Percentiles rank a stretch among this genome's conserved stretches.
Evolutionary conservation across 2,113 vertebrate genomes (phyloP).

Genomic region (Dermatemys mawii): DNA sequence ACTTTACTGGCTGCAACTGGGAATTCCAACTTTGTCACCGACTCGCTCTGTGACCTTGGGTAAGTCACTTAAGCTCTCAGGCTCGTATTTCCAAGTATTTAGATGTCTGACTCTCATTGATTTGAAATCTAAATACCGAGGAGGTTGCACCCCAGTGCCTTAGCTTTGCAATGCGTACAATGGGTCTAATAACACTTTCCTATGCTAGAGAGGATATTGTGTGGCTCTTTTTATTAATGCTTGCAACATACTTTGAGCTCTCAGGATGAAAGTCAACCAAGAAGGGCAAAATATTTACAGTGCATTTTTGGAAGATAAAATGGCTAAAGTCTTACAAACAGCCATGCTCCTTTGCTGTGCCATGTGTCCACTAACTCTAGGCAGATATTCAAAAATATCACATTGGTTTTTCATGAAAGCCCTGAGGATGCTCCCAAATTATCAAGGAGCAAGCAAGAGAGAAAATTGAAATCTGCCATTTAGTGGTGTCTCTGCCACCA

Average conservation of each 20-base stretch:
- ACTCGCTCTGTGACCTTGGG: neutral
- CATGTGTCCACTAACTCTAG: slow-evolving; percentile 52
- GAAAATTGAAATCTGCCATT: slow-evolving; percentile 62
- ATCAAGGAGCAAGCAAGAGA: slow-evolving; percentile 25
- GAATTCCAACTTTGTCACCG: neutral
- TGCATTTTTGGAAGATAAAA: slow-evolving; percentile 42
- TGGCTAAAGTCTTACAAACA: slow-evolving; percentile 40
- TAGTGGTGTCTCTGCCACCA: slow-evolving; percentile 28
- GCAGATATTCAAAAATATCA: slow-evolving; percentile 62
- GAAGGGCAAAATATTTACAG: neutral
- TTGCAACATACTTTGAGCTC: neutral
- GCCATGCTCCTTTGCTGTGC: neutral
- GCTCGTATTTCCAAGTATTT: neutral
- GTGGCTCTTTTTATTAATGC: neutral
- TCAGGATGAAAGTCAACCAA: slow-evolving; percentile 7
- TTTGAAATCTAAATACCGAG: neutral
- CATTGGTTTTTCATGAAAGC: slow-evolving; percentile 56
- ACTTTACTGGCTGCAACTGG: accelerated
- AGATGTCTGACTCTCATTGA: too few relatives aligned
- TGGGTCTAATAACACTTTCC: neutral
- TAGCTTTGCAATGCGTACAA: accelerated
- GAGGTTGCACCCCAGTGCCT: neutral
- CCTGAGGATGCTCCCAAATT: slow-evolving; percentile 61
- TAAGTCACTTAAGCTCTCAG: accelerated
- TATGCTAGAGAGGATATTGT: neutral